Conservation (phyloP, 1,140 invertebrate species). For the Drosophila grimshawi region DNA sequence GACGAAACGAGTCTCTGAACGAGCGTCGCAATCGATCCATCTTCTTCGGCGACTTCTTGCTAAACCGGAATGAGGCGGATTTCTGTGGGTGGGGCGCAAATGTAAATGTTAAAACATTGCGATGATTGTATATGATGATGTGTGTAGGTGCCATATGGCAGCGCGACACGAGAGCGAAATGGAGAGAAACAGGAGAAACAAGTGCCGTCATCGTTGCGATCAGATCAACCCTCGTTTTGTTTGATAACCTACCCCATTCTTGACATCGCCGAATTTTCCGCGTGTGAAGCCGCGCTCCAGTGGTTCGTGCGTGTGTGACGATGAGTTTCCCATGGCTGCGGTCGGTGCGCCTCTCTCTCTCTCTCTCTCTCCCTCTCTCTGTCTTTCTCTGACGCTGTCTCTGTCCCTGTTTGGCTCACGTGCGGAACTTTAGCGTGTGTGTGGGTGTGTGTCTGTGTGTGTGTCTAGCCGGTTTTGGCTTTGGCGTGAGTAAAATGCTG, state of each 20-base stretch:
- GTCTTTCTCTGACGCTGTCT: neutral
- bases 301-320: conserved; percentile 85
- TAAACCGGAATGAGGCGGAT: conserved; percentile 86
- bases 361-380: conserved; percentile 4
- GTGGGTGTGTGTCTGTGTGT: neutral
- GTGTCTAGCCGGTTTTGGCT: conserved; percentile 19
- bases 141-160: conserved; percentile 16
- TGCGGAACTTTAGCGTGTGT: too few relatives aligned
- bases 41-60: conserved; percentile 89
- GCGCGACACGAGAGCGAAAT: conserved; percentile 14
- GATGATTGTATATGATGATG: neutral
- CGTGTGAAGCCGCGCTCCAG: conserved; percentile 84
- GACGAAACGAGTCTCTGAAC: conserved; percentile 96
- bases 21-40: conserved; percentile 97
- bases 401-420: conserved; percentile 1
- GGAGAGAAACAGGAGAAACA: conserved; percentile 59
- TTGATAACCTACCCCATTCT: conserved; percentile 84
- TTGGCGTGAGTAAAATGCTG: conserved; percentile 71
- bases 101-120: neutral
- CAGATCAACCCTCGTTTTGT: conserved; percentile 42
- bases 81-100: conserved; percentile 74
- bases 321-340: conserved; percentile 83
- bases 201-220: conserved; percentile 51
- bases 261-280: conserved; percentile 84
- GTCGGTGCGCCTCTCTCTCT: neutral